Conservation (phyloP, 2,113 vertebrate genomes). For the Coregonus clupeaformis region DNA sequence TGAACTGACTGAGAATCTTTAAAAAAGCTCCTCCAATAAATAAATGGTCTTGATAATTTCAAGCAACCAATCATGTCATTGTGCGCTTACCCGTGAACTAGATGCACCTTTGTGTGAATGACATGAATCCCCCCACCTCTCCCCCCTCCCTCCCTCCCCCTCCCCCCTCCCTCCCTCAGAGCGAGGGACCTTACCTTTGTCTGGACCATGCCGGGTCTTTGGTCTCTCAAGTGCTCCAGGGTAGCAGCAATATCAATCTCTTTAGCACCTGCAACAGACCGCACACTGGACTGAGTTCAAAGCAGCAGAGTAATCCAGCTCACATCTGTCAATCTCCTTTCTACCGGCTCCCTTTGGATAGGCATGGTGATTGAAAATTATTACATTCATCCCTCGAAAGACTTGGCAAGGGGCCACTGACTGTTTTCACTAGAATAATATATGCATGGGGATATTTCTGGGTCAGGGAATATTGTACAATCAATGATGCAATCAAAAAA, state of each 20-base stretch:
- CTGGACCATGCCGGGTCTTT: conserved; percentile 96
- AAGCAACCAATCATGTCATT: conserved; percentile 1
- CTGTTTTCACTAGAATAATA: conserved; percentile 55
- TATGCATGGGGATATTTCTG: conserved; percentile 41
- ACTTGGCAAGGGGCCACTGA: conserved; percentile 73
- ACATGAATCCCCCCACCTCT: neutral
- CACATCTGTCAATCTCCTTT: conserved; percentile 81
- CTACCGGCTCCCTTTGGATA: conserved; percentile 77
- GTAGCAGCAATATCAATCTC: conserved; percentile 99
- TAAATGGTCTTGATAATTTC: neutral
- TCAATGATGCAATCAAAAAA: neutral
- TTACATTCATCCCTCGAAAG: conserved; percentile 80
- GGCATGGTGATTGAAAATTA: conserved; percentile 79
- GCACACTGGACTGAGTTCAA: conserved; percentile 83
- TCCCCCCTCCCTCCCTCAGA: conserved; percentile 17
- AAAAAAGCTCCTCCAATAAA: neutral
- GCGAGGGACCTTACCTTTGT: conserved; percentile 89
- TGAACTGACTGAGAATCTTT: neutral
- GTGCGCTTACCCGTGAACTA: conserved; percentile 30
- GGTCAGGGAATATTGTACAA: neutral
- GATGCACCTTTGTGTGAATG: conserved; percentile 49
- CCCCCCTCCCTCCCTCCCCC: neutral
- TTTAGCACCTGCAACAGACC: conserved; percentile 94
- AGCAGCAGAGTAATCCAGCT: conserved; percentile 77
- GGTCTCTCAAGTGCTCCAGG: conserved; percentile 98